Evolutionary conservation across 2,797 vertebrate species (phyloP).

Genomic region (Pteropus rufus): DNA sequence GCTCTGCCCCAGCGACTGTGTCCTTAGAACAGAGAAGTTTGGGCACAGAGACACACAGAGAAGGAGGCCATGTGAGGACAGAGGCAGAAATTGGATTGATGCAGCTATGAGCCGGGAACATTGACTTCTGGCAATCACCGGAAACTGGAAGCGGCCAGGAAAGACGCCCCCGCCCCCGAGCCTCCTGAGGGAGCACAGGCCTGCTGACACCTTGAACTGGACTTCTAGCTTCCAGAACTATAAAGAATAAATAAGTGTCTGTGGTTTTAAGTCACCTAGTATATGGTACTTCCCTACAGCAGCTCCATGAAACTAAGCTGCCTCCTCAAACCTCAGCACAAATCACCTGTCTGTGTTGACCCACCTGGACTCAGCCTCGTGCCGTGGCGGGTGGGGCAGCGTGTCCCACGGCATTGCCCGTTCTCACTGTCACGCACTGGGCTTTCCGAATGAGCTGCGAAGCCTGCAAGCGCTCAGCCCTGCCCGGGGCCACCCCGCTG

Average conservation of each 20-base stretch:
- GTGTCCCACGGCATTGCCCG: not conserved
- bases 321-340: not conserved
- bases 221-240: not conserved
- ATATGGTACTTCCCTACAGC: not conserved
- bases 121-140: fast-evolving
- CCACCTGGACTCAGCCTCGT: fast-evolving
- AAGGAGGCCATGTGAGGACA: not conserved
- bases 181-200: not conserved
- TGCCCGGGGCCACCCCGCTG: not conserved
- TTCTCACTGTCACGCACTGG: not conserved
- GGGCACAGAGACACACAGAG: not conserved
- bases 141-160: no score
- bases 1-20: fast-evolving
- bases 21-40: not conserved
- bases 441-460: not conserved
- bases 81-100: fast-evolving
- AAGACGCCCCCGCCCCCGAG: not conserved
- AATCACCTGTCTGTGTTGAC: not conserved
- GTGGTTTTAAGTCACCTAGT: not conserved
- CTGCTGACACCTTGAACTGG: fast-evolving
- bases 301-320: not conserved
- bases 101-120: fast-evolving
- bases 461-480: fast-evolving
- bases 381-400: fast-evolving
- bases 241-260: not conserved